Evolutionary conservation across 2,888 invertebrate species (phyloP).

Genomic region (Spilarctia lutea): DNA sequence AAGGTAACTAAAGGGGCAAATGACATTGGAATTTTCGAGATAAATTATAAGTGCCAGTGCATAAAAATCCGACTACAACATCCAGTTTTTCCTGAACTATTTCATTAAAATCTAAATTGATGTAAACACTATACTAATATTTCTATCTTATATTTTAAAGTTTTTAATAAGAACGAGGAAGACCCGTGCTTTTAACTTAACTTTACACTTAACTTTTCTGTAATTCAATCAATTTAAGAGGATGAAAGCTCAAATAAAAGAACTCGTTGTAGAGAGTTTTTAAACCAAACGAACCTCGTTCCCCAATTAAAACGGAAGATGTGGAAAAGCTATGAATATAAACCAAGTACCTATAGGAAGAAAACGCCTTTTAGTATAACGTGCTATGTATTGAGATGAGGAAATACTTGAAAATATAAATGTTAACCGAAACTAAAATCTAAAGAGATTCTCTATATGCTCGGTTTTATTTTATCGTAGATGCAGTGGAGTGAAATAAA

Average conservation of each 20-base stretch:
- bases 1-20: slow-evolving; percentile 43
- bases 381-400: not conserved
- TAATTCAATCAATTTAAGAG: not conserved
- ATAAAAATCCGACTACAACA: slow-evolving; percentile 14
- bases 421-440: not conserved
- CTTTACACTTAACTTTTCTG: not conserved
- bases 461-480: too few relatives aligned
- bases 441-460: not conserved
- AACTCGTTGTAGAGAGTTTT: too few relatives aligned
- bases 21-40: slow-evolving; percentile 50
- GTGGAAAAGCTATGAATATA: too few relatives aligned
- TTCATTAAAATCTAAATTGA: not conserved
- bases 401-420: not conserved
- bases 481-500: too few relatives aligned
- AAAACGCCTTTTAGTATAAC: not conserved
- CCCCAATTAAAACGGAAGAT: not conserved
- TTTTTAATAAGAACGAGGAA: not conserved
- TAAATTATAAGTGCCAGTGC: slow-evolving; percentile 54
- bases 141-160: not conserved
- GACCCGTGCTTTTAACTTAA: not conserved
- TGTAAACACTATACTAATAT: not conserved
- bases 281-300: too few relatives aligned
- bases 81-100: slow-evolving; percentile 15
- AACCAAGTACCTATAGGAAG: too few relatives aligned
- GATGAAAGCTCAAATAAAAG: not conserved